Base-by-base conservation (phyloP, 1,140 invertebrate genomes). In the Bombus pyrosoma region DNA sequence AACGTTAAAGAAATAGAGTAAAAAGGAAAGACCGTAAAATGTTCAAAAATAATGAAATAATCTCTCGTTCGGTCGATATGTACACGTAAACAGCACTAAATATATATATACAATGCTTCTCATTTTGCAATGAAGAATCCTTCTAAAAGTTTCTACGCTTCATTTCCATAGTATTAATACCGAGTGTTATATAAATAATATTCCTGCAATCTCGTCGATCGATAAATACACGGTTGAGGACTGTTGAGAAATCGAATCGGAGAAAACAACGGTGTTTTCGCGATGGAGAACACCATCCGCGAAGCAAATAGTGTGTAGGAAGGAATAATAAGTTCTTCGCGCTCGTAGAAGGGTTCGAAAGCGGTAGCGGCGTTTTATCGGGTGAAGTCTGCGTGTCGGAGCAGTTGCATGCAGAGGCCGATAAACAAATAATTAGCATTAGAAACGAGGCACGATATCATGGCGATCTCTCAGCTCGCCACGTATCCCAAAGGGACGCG, bases 391-490 rank as follows among this genome's bases (percentile, higher is more conserved):
- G 82, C 86, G 83, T 83, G 88, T 81, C 59, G 39, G 80, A 34
- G 41, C 77, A 77, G 83, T 93, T 83, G 91, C 93, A 92, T 93
- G 91, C 73, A 64, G 37, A 34, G 76, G 39, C 87, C 83, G 93
- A 94, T 94, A 94, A 94, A 93, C 93, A 93, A 94, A 94, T 94
- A 94, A 93, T 94, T 94, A 93, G 90, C 90, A 89, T 91, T 90
- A 89, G 84, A 90, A 93, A 86, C 90, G 90, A 89, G 88, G 85
- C 85, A 87, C 88, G 91, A 86, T 87, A 76, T 76, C 47, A 22
- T 28, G 25, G 15, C 74, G 74, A 59, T 59, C 74, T 59, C 15
- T 15, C 57, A 28, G 34, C 18, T 18, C 13, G 47, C 32, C 47
- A 57, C 84, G 73, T 39, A 76, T 87, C 18, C 59, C 28, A 12